Evolutionary conservation across 2,888 invertebrate genomes (phyloP), one percentile per base, ranked within the genome.

Genomic region (Drosophila acutilabella): DNA sequence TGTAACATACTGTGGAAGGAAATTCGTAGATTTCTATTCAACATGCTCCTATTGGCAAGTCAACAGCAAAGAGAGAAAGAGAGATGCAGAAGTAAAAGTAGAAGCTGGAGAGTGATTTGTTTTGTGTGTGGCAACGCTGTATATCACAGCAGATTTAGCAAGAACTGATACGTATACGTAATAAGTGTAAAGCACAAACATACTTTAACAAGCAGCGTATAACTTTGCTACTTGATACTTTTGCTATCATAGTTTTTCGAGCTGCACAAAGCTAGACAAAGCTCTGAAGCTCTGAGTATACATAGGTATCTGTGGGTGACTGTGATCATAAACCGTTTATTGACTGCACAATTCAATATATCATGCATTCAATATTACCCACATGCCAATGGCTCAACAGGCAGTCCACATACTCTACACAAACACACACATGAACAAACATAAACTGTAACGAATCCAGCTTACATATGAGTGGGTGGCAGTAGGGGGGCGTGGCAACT

Each of bases 321-420:
- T 89, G 86, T 79, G 84, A 75, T 76, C 76, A 82, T 76, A 81
- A 79, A 83, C 75, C 75, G 78, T 86, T 83, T 89, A 90, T 90
- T 89, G 89, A 89, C 84, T 89, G 79, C 78, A 78, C 84, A 81
- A 81, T 87, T 83, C 80, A 83, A 89, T 90, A 90, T 89, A 88
- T 90, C 86, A 89, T 83, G 73, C 82, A 83, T 42, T 33, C 26
- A 38, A 33, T 79, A 81, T 78, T 81, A 78, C 38, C 54, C 70
- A 62, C 26, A 64, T 48, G 30, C 69, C 45, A 67, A 40, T 48
- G 58, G 41, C 41, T 71, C 64, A 67, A 67, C 69, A 66, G 66
- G 72, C 71, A 67, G 26, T 51, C 47, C 64, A 57, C 67, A 52
- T n/a, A n/a, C n/a, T 54, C 5, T 23, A 44, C 52, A 54, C 54